phyloP scores from a whole-genome alignment of 2,797 vertebrate genomes.

The Sphenopsis melanotis region DNA sequence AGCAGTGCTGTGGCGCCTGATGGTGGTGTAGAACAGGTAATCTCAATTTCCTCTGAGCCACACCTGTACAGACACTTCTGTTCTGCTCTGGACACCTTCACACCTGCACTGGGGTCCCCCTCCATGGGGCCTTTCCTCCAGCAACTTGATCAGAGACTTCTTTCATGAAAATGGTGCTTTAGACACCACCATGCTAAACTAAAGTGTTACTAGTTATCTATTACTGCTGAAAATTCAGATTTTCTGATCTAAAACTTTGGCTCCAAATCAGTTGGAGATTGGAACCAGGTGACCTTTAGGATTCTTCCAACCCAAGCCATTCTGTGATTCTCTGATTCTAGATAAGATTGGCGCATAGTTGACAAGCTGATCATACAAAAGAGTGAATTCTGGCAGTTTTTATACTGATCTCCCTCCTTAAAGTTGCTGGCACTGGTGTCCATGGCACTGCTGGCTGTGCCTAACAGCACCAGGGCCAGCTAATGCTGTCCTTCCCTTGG shows the following conservation, averaged over 20 bases:
- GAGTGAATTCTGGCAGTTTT: neutral
- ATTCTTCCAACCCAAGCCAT: neutral
- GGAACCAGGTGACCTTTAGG: neutral
- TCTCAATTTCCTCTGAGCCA: fast-evolving
- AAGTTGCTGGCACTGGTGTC: neutral
- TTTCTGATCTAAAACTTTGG: neutral
- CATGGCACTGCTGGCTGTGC: neutral
- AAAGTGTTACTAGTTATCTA: neutral
- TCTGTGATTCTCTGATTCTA: neutral
- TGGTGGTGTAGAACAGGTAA: neutral
- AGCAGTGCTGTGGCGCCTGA: fast-evolving
- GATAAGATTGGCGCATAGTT: neutral
- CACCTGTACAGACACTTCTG: neutral
- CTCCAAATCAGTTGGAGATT: neutral
- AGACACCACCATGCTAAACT: neutral
- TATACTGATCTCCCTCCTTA: neutral
- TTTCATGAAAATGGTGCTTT: neutral
- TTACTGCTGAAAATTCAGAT: neutral
- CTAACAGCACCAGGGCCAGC: neutral
- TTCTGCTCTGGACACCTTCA: neutral
- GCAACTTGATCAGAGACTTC: fast-evolving
- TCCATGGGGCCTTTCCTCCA: neutral
- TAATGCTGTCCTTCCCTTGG: neutral
- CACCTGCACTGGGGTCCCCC: neutral
- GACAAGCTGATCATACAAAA: neutral